Evolutionary conservation across 2,113 vertebrate species (phyloP), one percentile per base, ranked within the genome.

Genomic region (Vidua chalybeata): DNA sequence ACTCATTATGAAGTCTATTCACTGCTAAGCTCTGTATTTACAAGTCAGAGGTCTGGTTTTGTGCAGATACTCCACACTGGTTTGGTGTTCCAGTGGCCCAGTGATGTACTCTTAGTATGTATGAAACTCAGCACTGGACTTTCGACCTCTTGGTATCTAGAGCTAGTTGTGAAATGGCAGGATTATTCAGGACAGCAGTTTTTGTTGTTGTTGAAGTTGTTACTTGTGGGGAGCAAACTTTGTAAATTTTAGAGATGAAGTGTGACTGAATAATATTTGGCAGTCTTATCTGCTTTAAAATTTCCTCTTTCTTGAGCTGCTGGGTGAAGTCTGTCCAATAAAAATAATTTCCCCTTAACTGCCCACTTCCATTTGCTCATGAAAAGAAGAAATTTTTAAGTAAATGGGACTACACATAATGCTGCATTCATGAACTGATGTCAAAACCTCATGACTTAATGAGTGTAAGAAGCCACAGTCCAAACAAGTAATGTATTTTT

Each of bases 341-440:
- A 89, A 86, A 95, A 89, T 71, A 54, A 51, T 63, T 86, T 69
- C 54, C 74, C 22, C 24, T n/a, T 75, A 93, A 68, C 54, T 54
- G 23, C 45, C 76, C 41, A 43, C n/a, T 90, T 95, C 56, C 68
- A 61, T 89, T 89, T 72, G 83, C 77, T 75, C n/a, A 19, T 89
- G 62, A 51, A 56, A 93, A 87, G 79, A 87, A 59, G 92, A 78
- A 51, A 62, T 82, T 94, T 94, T 87, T 39, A 90, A 95, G 95
- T 64, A 80, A 74, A 55, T 21, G n/a, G 46, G 75, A 83, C 84
- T 76, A 22, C 43, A 80, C 43, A 87, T 85, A 95, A 89, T 76
- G 91, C 91, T 93, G 87, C 77, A 92, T 95, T 97, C 84, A 95
- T 91, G 62, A 91, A 82, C 55, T 3, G 6, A 73, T 89, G 78